Evolutionary conservation across 2,888 invertebrate species (phyloP).

Genomic region (Chrysopilus asiliformis): DNA sequence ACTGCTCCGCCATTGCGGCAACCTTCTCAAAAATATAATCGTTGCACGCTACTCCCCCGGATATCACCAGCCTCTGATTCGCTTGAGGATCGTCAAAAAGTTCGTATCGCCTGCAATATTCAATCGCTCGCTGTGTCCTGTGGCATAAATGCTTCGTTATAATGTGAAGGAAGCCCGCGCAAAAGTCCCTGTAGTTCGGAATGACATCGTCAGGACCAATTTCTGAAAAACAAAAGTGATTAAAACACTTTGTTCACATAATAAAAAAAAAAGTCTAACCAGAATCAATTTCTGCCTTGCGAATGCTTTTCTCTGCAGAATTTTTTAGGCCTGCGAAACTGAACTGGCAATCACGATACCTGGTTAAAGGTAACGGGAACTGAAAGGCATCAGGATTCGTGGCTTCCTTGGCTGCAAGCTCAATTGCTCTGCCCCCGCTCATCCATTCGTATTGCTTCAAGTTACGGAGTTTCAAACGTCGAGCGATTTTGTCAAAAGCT

Average conservation of each 20-base stretch:
- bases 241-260: too few species aligned
- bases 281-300: slow-evolving; percentile 42
- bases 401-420: slow-evolving; percentile 57
- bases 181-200: slow-evolving; percentile 64
- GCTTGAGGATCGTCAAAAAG: slow-evolving; percentile 37
- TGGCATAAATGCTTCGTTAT: slow-evolving; percentile 66
- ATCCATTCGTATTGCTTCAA: slow-evolving; percentile 56
- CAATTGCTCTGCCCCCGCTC: slow-evolving; percentile 77
- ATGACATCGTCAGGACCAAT: slow-evolving; percentile 55
- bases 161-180: slow-evolving; percentile 69
- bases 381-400: slow-evolving; percentile 46
- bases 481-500: slow-evolving; percentile 83
- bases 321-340: slow-evolving; percentile 77
- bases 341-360: slow-evolving; percentile 70
- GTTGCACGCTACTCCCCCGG: slow-evolving; percentile 96
- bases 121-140: slow-evolving; percentile 69
- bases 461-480: slow-evolving; percentile 70
- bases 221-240: slow-evolving; percentile 27
- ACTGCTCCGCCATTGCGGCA: slow-evolving; percentile 48
- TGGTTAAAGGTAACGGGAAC: slow-evolving; percentile 52
- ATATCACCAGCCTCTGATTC: slow-evolving; percentile 50
- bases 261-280: too few species aligned
- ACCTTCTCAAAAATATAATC: slow-evolving; percentile 62
- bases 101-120: slow-evolving; percentile 48
- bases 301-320: slow-evolving; percentile 41